phyloP scores from a whole-genome alignment of 2,797 vertebrate genomes.

The Uromys caudimaculatus region DNA sequence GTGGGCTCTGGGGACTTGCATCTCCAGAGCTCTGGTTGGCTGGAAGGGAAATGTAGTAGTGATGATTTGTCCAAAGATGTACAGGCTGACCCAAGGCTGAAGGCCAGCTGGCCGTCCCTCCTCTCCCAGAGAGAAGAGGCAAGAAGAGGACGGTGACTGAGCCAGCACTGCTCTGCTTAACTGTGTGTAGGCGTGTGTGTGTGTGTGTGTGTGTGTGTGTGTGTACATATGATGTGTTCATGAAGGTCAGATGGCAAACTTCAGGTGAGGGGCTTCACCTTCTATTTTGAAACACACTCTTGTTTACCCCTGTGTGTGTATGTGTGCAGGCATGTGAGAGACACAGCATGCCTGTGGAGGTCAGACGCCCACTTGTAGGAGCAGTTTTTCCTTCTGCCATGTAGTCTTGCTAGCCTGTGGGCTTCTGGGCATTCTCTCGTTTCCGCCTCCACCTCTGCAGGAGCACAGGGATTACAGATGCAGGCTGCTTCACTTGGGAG shows the following conservation, averaged over 20 bases:
- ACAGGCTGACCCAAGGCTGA: background rate
- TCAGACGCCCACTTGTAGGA: background rate
- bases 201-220: background rate
- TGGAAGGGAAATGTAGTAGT: background rate
- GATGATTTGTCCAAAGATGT: background rate
- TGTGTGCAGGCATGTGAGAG: background rate
- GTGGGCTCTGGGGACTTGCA: background rate
- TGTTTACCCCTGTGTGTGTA: background rate
- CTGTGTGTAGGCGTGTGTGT: background rate
- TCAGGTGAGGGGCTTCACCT: background rate
- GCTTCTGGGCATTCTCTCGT: background rate
- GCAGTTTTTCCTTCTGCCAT: background rate
- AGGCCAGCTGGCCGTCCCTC: background rate
- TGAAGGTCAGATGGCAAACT: background rate
- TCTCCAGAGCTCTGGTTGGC: background rate
- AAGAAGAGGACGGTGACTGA: background rate
- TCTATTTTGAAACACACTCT: background rate
- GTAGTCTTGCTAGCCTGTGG: background rate
- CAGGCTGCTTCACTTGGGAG: background rate
- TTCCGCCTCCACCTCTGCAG: background rate
- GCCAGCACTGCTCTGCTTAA: background rate
- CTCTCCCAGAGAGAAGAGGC: background rate
- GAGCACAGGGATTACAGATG: background rate
- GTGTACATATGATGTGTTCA: background rate
- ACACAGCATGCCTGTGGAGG: background rate